phyloP scores from a whole-genome alignment of 2,113 vertebrate genomes.

The Irena cyanogastra region DNA sequence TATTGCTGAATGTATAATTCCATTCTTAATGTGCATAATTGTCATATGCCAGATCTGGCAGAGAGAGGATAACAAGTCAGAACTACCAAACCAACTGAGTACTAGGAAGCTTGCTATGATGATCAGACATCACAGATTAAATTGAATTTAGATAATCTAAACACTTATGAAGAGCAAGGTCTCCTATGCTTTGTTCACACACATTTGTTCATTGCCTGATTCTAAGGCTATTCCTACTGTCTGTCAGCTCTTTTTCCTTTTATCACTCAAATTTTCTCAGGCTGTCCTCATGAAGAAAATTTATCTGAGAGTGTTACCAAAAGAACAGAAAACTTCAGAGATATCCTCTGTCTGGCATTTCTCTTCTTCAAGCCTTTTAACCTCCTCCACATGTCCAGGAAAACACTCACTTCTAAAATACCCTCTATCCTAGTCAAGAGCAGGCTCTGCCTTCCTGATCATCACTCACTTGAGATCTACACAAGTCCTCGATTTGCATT shows the following conservation, averaged over 20 bases:
- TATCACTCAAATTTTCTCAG: not conserved
- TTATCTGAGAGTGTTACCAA: not conserved
- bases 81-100: not conserved
- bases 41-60: not conserved
- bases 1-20: not conserved
- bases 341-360: not conserved
- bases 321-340: not conserved
- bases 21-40: not conserved
- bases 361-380: not conserved
- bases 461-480: not conserved
- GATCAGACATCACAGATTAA: not conserved
- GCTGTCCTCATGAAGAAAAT: not conserved
- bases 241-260: not conserved
- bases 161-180: accelerated
- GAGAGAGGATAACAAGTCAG: not conserved
- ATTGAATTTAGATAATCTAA: not conserved
- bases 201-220: not conserved
- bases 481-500: not conserved
- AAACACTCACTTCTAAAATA: not conserved
- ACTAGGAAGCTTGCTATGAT: not conserved
- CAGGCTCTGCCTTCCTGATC: not conserved
- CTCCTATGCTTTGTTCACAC: not conserved
- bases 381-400: not conserved
- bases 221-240: not conserved
- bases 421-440: not conserved